Conservation (phyloP, 2,797 vertebrate species). For the Liasis olivaceus region DNA sequence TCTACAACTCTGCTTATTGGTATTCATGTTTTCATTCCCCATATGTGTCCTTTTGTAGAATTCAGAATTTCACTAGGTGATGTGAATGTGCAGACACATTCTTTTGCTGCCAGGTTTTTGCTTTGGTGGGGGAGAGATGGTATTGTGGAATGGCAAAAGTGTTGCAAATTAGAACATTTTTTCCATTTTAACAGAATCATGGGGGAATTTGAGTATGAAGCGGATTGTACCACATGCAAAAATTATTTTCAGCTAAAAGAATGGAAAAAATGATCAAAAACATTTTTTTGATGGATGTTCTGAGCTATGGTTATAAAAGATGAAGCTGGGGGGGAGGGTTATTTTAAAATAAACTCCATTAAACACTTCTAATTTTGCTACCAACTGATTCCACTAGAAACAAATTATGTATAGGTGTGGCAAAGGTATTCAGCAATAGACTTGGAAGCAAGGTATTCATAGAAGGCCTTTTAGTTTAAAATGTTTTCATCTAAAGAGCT, state of each 20-base stretch:
- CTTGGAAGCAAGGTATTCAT: conserved; percentile 50
- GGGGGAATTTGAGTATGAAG: conserved; percentile 27
- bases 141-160: background rate
- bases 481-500: conserved; percentile 42
- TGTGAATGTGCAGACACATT: background rate
- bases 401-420: conserved; percentile 55
- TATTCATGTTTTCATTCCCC: too few species aligned
- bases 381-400: conserved; percentile 70
- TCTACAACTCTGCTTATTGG: too few species aligned
- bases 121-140: background rate
- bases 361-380: conserved; percentile 69
- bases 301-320: conserved; percentile 55
- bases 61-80: background rate
- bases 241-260: conserved; percentile 42
- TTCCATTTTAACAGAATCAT: conserved; percentile 23
- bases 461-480: conserved; percentile 41
- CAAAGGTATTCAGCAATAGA: conserved; percentile 70
- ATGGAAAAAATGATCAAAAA: conserved; percentile 24
- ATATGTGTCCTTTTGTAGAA: background rate
- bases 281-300: conserved; percentile 26
- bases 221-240: conserved; percentile 40
- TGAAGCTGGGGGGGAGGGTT: conserved; percentile 20
- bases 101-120: background rate
- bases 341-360: conserved; percentile 53
- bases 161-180: conserved; percentile 30